Conservation (phyloP, 2,797 vertebrate species). For the Zalophus californianus region DNA sequence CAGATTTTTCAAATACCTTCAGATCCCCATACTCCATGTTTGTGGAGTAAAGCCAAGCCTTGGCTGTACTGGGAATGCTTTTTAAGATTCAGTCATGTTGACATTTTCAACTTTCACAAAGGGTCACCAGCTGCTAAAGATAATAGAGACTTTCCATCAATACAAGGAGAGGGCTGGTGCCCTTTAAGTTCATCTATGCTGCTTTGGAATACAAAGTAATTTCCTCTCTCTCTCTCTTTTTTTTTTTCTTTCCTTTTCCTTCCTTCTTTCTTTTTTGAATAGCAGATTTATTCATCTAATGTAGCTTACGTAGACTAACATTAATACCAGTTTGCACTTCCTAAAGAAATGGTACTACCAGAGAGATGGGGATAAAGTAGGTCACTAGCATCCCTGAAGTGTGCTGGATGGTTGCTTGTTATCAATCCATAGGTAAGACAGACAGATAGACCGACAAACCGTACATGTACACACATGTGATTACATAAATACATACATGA, state of each 20-base stretch:
- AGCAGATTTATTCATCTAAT: background rate
- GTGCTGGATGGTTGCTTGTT: background rate
- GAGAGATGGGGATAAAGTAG: background rate
- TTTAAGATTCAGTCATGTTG: constrained; percentile 27
- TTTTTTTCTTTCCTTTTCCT: background rate
- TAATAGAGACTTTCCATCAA: constrained; percentile 49
- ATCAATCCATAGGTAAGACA: background rate
- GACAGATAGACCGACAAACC: accelerated
- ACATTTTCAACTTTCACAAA: constrained; percentile 58
- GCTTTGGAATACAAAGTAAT: constrained; percentile 10
- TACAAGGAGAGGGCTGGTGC: background rate
- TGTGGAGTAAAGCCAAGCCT: background rate
- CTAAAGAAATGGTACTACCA: background rate
- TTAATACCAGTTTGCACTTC: background rate
- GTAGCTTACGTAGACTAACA: background rate
- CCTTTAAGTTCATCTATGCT: background rate
- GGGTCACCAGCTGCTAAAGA: background rate
- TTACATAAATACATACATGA: background rate
- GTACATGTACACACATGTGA: background rate
- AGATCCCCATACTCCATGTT: background rate
- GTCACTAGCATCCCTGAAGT: background rate
- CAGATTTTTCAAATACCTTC: background rate
- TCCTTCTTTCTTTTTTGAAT: background rate
- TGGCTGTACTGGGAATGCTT: background rate
- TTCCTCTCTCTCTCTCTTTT: background rate